These are phyloP conservation scores for Sprattus sprattus DNA, from an alignment of 2,113 vertebrate species.

Conservation along the genomic window DNA sequence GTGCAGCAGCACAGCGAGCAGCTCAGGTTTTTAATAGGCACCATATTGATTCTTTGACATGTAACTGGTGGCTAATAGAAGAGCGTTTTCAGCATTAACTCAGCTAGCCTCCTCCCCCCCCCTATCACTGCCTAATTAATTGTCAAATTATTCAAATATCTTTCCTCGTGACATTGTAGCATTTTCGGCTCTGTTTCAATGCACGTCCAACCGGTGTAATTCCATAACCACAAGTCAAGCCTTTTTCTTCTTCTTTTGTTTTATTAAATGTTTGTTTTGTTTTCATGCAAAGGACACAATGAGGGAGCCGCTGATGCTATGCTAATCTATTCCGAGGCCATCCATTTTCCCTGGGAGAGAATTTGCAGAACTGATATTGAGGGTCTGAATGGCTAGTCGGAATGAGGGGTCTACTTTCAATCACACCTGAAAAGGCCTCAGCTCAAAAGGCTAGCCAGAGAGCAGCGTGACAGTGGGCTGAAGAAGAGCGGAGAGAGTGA, in stretches of 20 bases:
- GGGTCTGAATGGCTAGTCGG: constrained; percentile 6
- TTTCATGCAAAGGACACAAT: background rate
- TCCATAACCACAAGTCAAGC: background rate
- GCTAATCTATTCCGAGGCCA: background rate
- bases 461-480: background rate
- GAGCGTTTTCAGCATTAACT: constrained; percentile 32
- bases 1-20: constrained; percentile 1
- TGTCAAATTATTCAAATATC: constrained; percentile 13
- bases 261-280: constrained; percentile 2
- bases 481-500: background rate
- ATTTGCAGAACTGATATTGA: background rate
- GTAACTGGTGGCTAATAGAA: constrained; percentile 35
- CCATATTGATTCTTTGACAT: constrained; percentile 41
- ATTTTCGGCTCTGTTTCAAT: background rate
- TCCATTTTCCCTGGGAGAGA: constrained; percentile 6
- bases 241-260: background rate
- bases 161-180: background rate
- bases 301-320: background rate
- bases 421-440: background rate
- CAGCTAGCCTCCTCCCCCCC: background rate
- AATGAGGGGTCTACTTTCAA: constrained; percentile 5
- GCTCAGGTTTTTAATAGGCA: constrained; percentile 29
- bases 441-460: background rate
- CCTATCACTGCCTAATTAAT: background rate
- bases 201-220: background rate